phyloP scores from a whole-genome alignment of 2,888 invertebrate genomes.

The Troglohyphantes excavatus region DNA sequence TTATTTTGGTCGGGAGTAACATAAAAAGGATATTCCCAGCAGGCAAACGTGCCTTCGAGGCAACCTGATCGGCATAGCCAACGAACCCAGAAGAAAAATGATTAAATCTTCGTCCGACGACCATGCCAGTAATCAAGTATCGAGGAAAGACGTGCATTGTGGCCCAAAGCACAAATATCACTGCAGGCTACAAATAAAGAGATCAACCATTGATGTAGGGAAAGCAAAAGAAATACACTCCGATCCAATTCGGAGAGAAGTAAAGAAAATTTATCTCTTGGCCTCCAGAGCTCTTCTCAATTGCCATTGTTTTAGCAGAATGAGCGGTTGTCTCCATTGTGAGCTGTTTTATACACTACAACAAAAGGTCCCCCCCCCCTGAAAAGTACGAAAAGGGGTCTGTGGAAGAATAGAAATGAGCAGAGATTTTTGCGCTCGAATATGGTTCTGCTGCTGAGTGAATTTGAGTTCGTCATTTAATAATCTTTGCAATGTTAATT shows the following conservation, averaged over 20 bases:
- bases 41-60: slow-evolving; percentile 39
- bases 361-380: not conserved
- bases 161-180: slow-evolving; percentile 65
- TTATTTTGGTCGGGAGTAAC: slow-evolving; percentile 57
- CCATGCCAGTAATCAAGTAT: slow-evolving; percentile 66
- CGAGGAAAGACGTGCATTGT: slow-evolving; percentile 58
- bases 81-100: slow-evolving; percentile 61
- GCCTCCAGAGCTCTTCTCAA: slow-evolving; percentile 50
- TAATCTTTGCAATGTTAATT: too few species aligned
- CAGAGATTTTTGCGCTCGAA: too few species aligned
- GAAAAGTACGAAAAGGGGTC: too few species aligned
- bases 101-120: slow-evolving; percentile 61
- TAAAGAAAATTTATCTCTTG: slow-evolving; percentile 51
- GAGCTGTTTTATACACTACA: slow-evolving; percentile 25
- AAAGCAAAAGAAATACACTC: slow-evolving; percentile 63
- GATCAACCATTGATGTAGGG: slow-evolving; percentile 59
- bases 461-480: too few species aligned
- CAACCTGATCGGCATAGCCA: slow-evolving; percentile 61
- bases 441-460: too few species aligned
- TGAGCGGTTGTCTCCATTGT: slow-evolving; percentile 11
- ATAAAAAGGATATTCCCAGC: slow-evolving; percentile 60
- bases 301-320: slow-evolving; percentile 55
- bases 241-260: slow-evolving; percentile 22
- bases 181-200: slow-evolving; percentile 69
- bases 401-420: not conserved